Percentiles rank a stretch among this genome's conserved stretches.
phyloP scores from a whole-genome alignment of 2,113 vertebrate genomes.

The Leucopsar rothschildi region DNA sequence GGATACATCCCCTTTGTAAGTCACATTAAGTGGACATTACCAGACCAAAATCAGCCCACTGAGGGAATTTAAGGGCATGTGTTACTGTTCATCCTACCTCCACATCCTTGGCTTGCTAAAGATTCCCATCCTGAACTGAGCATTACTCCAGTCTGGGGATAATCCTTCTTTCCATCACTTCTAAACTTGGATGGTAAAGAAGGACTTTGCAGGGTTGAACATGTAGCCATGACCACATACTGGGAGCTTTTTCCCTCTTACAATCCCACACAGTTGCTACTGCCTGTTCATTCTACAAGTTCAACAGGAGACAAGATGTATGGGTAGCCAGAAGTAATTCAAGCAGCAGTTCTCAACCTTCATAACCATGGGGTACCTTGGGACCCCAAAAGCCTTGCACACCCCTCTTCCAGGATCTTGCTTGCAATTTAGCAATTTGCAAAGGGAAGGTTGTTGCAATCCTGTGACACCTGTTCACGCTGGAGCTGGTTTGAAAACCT shows the following conservation, averaged over 20 bases:
- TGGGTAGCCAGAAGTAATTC: not conserved
- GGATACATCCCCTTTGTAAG: not conserved
- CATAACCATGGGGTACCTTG: not conserved
- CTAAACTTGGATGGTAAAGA: not conserved
- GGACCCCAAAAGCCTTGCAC: not conserved
- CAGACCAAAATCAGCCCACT: not conserved
- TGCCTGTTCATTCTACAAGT: not conserved
- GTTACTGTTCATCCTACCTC: not conserved
- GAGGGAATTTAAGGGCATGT: not conserved
- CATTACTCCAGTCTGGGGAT: not conserved
- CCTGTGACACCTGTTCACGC: not conserved
- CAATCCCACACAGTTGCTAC: not conserved
- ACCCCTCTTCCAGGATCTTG: not conserved
- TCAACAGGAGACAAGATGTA: not conserved
- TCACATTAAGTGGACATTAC: not conserved
- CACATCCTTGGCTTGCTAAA: not conserved
- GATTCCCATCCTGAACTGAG: not conserved
- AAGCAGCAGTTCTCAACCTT: not conserved
- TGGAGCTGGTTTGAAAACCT: constrained; percentile 5
- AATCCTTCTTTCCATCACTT: not conserved
- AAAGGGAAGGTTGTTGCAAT: not conserved
- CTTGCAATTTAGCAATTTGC: not conserved
- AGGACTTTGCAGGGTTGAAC: not conserved
- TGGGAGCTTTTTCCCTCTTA: not conserved
- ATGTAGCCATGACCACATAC: not conserved